Evolutionary conservation across 2,888 invertebrate genomes (phyloP).

Genomic region (Nudaria mundana): DNA sequence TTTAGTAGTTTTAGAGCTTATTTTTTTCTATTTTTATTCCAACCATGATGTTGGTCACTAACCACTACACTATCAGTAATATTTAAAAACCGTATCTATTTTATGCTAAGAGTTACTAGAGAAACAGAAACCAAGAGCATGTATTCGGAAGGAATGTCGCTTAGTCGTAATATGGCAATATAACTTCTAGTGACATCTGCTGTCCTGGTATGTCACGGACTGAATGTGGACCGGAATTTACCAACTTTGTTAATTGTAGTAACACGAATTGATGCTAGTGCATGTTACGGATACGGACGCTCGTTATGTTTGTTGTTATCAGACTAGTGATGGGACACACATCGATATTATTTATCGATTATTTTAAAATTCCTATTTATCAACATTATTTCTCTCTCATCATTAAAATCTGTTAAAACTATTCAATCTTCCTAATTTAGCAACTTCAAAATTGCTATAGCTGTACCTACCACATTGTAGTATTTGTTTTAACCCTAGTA

Average conservation of each 20-base stretch:
- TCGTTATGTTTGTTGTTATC: background rate
- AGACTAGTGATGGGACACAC: background rate
- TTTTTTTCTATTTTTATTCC: no score
- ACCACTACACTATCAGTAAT: no score
- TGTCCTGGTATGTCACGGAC: conserved; percentile 1
- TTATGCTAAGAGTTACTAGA: no score
- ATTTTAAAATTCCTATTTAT: background rate
- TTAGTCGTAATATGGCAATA: background rate
- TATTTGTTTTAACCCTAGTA: no score
- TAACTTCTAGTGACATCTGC: conserved; percentile 1
- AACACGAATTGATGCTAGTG: background rate
- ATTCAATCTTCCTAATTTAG: background rate
- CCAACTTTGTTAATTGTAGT: conserved; percentile 2
- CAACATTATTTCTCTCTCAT: no score
- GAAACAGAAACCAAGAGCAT: no score
- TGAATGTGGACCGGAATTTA: background rate
- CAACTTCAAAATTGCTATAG: no score
- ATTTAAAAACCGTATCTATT: no score
- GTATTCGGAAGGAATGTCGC: conserved; percentile 1
- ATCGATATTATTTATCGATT: background rate
- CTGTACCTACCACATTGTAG: no score
- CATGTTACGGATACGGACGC: background rate
- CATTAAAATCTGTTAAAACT: background rate
- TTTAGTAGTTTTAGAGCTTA: no score
- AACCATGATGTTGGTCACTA: no score